Evolutionary conservation across 37 sponge, comb jelly and placozoan species (phyloP).

Genomic region (Petrosia ficiformis): DNA sequence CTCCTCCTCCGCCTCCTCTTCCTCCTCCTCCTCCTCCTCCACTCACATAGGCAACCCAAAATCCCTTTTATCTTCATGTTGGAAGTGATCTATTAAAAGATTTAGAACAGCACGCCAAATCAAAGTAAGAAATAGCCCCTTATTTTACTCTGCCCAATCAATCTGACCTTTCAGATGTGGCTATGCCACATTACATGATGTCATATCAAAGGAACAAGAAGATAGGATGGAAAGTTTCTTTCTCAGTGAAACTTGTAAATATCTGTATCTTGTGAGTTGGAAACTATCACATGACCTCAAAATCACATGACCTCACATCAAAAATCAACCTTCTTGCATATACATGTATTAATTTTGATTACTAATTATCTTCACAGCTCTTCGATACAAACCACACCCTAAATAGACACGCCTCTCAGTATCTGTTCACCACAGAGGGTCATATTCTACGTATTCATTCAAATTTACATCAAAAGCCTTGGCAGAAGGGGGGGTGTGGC

Average conservation of each 20-base stretch:
- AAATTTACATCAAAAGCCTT: constrained; percentile 16
- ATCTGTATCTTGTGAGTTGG: constrained; percentile 85
- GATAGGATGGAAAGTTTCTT: constrained; percentile 99
- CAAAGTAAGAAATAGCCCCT: constrained; percentile 43
- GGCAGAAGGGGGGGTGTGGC: constrained; percentile 7
- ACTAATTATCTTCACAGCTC: constrained; percentile 42
- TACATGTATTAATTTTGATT: background rate
- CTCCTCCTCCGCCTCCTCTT: too few species aligned
- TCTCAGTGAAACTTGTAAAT: constrained; percentile 97
- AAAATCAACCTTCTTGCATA: background rate
- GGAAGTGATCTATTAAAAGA: constrained; percentile 88
- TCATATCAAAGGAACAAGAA: constrained; percentile 83
- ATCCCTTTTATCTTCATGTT: constrained; percentile 96
- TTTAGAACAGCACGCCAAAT: constrained; percentile 65
- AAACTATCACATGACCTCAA: background rate
- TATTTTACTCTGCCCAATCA: background rate
- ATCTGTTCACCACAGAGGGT: constrained; percentile 94
- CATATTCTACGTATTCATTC: constrained; percentile 70
- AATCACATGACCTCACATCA: background rate
- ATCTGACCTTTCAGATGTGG: constrained; percentile 75
- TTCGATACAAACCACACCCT: constrained; percentile 89
- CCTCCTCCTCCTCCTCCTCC: background rate
- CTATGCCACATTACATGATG: constrained; percentile 94
- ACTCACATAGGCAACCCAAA: constrained; percentile 75
- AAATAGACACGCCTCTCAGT: constrained; percentile 67